Evolutionary conservation across 2,888 invertebrate genomes (phyloP).

Genomic region (Cephus pygmeus): DNA sequence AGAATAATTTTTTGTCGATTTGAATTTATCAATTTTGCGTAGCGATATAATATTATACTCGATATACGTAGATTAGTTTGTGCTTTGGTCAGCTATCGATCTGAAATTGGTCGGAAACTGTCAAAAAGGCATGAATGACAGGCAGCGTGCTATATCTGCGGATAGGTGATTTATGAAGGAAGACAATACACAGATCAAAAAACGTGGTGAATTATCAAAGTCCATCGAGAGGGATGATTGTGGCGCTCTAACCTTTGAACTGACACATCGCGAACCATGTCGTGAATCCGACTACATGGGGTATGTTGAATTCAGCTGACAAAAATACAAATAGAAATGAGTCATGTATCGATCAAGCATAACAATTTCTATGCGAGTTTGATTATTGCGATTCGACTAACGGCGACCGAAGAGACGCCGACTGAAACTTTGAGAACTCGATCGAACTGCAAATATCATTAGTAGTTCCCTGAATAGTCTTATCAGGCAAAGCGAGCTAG

Average conservation of each 20-base stretch:
- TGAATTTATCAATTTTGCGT: no score
- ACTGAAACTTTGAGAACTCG: neutral
- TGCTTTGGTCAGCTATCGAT: no score
- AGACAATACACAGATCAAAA: neutral
- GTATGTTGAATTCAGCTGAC: conserved; percentile 61
- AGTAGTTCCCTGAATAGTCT: neutral
- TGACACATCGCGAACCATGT: conserved; percentile 70
- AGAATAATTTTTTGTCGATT: no score
- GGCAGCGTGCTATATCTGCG: neutral
- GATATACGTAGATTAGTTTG: no score
- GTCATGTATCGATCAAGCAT: neutral
- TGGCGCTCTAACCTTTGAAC: conserved; percentile 67
- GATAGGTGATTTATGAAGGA: neutral
- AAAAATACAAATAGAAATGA: conserved; percentile 25
- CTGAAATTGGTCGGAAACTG: no score
- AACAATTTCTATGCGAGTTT: neutral
- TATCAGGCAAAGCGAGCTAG: neutral
- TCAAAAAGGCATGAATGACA: no score
- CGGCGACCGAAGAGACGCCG: neutral
- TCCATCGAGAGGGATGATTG: neutral
- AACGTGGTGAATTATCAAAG: neutral
- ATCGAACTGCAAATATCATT: neutral
- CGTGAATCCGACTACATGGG: conserved; percentile 68
- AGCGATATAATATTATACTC: no score
- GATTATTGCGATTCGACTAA: no score